Conservation (phyloP, 2,888 invertebrate species). For the Dendrolimus pini region DNA sequence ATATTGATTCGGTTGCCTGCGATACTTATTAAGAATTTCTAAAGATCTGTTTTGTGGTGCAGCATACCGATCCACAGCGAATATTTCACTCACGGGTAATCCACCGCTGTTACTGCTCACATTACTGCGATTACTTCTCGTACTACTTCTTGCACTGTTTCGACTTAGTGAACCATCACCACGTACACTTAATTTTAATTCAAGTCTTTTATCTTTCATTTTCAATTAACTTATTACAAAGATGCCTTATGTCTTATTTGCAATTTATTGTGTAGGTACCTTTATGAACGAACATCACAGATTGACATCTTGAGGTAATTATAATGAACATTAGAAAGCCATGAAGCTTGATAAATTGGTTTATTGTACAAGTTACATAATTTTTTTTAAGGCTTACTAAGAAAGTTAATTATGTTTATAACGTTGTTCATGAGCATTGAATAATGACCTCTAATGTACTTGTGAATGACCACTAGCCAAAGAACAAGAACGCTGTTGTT, state of each 20-base stretch:
- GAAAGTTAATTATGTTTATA: constrained; percentile 56
- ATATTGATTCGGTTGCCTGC: constrained; percentile 47
- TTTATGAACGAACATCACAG: neutral
- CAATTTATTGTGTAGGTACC: neutral
- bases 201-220: constrained; percentile 69
- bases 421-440: constrained; percentile 47
- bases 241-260: constrained; percentile 31
- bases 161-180: constrained; percentile 64
- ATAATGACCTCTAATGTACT: constrained; percentile 54
- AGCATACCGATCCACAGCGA: constrained; percentile 58
- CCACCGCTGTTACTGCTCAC: constrained; percentile 44
- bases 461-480: constrained; percentile 53
- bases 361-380: neutral
- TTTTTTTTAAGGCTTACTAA: constrained; percentile 14
- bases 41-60: constrained; percentile 59
- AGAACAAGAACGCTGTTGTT: constrained; percentile 50
- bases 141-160: constrained; percentile 56
- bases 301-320: neutral
- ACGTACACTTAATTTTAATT: constrained; percentile 66
- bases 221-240: constrained; percentile 39
- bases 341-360: neutral
- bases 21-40: constrained; percentile 56
- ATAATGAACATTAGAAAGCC: neutral
- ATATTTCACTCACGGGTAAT: constrained; percentile 61
- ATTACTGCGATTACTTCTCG: constrained; percentile 57